Evolutionary conservation across 2,797 vertebrate genomes (phyloP).

Genomic region (Clarias pachynema): DNA sequence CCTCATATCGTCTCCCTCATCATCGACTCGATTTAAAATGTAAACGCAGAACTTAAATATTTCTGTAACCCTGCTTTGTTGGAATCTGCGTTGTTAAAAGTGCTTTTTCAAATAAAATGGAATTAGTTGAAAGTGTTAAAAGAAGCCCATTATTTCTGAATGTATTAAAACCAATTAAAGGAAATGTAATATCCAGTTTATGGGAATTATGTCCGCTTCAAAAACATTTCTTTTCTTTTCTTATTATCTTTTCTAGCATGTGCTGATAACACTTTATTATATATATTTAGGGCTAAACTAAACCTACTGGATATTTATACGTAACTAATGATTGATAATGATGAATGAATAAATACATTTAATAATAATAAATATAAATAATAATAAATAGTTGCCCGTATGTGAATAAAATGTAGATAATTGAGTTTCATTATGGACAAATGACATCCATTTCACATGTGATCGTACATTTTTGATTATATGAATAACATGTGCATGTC

Average conservation of each 20-base stretch:
- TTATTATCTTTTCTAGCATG: neutral
- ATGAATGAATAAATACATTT: neutral
- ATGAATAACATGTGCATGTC: no score
- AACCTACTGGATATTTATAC: neutral
- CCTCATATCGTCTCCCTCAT: neutral
- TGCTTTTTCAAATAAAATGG: no score
- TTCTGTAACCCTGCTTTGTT: neutral
- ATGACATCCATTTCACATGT: no score
- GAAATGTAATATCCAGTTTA: neutral
- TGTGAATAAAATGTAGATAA: no score
- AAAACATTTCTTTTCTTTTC: neutral
- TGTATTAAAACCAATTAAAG: no score
- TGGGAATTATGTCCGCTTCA: neutral
- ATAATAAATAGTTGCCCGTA: no score
- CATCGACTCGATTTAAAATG: neutral
- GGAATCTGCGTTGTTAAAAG: neutral
- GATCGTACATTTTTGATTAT: no score
- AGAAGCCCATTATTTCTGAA: neutral
- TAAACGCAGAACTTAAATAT: neutral
- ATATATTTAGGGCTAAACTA: neutral
- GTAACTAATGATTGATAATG: neutral
- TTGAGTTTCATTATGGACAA: no score
- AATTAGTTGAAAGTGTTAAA: neutral
- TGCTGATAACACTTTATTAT: neutral
- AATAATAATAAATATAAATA: no score